Evolutionary conservation across 30 jellyfish, hydroid and myxozoan species (phyloP), one percentile per base, ranked within the genome.

Genomic region (Aurelia coerulea): DNA sequence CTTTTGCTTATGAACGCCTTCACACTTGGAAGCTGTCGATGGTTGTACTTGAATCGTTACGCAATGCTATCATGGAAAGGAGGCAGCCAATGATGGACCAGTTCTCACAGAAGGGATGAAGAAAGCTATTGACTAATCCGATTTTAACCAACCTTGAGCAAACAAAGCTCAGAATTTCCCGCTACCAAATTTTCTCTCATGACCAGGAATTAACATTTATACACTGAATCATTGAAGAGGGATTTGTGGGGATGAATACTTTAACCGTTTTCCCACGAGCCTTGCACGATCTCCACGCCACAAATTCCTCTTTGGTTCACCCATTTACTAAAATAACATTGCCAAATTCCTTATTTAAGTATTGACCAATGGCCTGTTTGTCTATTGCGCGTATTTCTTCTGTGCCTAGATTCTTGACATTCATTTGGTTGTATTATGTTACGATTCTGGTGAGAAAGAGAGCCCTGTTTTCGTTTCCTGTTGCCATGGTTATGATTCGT

Each of bases 211-310:
- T 62, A 62, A 32, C 66, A 32, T 58, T 8, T 34, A 60, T 63
- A 62, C 67, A 68, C 54, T 23, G 29, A 63, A 51, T 74, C 34
- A 33, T 58, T 79, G 66, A 69, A 15, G 32, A 8, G 35, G 69
- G 89, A 79, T 79, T 79, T 56, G 10, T 51, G 52, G 13, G 78
- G 73, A 79, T 79, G 89, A 67, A 62, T 78, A 33, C 74, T 18
- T 15, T 19, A 3, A 79, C 37, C 62, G 80, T 15, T 79, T 65
- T 79, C 89, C 59, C 89, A 79, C 89, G 89, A 79, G 89, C 80
- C 89, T 9, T 13, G 81, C 89, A 79, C 89, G 89, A 63, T 79
- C 73, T 60, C 35, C 35, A 49, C 34, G 73, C 89, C 73, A 35
- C 42, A 79, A 39, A 77, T 77, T 77, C 87, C 86, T 77, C 37